A percentile compares a stretch with the other conserved stretches of the same genome.
Conservation (phyloP, 2,797 vertebrate genomes). For the Psittacula echo region DNA sequence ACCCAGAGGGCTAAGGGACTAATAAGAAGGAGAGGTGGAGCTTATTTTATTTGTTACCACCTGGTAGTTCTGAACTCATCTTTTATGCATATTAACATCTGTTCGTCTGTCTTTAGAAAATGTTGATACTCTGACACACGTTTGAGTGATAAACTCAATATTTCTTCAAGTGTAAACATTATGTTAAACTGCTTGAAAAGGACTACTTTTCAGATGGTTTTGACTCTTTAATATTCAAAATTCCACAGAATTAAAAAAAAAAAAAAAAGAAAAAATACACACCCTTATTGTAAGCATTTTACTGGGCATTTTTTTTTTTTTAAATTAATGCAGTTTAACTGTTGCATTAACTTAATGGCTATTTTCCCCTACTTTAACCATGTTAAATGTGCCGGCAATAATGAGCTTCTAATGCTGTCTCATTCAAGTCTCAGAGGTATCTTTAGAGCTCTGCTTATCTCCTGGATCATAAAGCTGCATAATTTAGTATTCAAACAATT, state of each 20-base stretch:
- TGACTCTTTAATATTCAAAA: slow-evolving; percentile 34
- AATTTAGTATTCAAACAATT: slow-evolving; percentile 86
- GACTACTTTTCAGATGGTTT: background rate
- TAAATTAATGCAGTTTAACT: slow-evolving; percentile 84
- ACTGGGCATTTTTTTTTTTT: slow-evolving; percentile 68
- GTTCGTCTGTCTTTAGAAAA: slow-evolving; percentile 26
- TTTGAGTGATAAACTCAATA: background rate
- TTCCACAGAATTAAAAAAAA: background rate
- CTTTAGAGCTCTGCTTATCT: slow-evolving; percentile 83
- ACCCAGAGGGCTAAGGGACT: background rate
- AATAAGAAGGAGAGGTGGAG: background rate
- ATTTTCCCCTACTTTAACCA: slow-evolving; percentile 83
- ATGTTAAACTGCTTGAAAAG: background rate
- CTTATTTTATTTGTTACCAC: background rate
- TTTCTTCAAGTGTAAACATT: slow-evolving; percentile 19
- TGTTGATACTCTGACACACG: background rate
- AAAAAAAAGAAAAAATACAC: background rate
- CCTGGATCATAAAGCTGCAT: slow-evolving; percentile 84
- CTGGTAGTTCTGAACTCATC: background rate
- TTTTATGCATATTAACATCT: slow-evolving; percentile 45
- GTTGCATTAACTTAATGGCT: slow-evolving; percentile 85
- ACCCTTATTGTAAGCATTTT: slow-evolving; percentile 58
- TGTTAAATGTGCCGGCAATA: slow-evolving; percentile 84
- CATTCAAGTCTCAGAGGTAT: slow-evolving; percentile 82
- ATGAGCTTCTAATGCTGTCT: slow-evolving; percentile 83